These are phyloP conservation scores for Cacatua alba DNA, from an alignment of 2,113 vertebrate genomes.

Conservation along the genomic window DNA sequence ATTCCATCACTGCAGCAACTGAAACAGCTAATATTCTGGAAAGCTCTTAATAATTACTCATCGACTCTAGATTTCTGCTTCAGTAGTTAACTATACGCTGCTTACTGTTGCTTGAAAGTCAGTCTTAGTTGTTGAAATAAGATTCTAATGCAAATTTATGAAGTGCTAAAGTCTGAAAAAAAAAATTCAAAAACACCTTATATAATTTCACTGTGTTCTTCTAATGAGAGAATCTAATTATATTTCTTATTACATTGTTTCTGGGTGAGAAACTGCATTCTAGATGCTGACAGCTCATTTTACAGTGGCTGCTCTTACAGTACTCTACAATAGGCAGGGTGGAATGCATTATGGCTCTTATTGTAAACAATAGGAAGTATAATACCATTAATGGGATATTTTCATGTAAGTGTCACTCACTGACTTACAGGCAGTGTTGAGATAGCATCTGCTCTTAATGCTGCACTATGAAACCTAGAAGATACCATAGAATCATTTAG, in stretches of 20 bases:
- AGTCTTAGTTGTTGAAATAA: slow-evolving; percentile 61
- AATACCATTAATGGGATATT: slow-evolving; percentile 33
- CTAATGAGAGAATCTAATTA: slow-evolving; percentile 74
- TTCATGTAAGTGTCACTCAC: neutral
- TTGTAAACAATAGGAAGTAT: slow-evolving; percentile 49
- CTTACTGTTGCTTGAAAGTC: slow-evolving; percentile 77
- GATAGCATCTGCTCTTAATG: neutral
- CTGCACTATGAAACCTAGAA: neutral
- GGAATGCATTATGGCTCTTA: slow-evolving; percentile 43
- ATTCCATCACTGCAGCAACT: slow-evolving; percentile 80
- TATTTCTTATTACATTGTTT: slow-evolving; percentile 71
- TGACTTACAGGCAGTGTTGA: slow-evolving; percentile 11
- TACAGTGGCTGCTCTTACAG: slow-evolving; percentile 57
- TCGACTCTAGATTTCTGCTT: slow-evolving; percentile 81
- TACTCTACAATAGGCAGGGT: slow-evolving; percentile 34
- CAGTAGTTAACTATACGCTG: slow-evolving; percentile 69
- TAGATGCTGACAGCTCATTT: slow-evolving; percentile 59
- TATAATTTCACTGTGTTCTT: slow-evolving; percentile 49
- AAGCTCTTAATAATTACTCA: slow-evolving; percentile 85
- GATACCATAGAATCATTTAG: neutral
- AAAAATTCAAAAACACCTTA: slow-evolving; percentile 20
- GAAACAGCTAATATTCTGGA: slow-evolving; percentile 83
- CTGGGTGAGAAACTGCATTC: slow-evolving; percentile 63
- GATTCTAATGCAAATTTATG: slow-evolving; percentile 46
- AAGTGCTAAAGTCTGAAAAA: slow-evolving; percentile 53